Evolutionary conservation across 37 sponge, comb jelly and placozoan genomes (phyloP).

Genomic region (Geodia barretti): DNA sequence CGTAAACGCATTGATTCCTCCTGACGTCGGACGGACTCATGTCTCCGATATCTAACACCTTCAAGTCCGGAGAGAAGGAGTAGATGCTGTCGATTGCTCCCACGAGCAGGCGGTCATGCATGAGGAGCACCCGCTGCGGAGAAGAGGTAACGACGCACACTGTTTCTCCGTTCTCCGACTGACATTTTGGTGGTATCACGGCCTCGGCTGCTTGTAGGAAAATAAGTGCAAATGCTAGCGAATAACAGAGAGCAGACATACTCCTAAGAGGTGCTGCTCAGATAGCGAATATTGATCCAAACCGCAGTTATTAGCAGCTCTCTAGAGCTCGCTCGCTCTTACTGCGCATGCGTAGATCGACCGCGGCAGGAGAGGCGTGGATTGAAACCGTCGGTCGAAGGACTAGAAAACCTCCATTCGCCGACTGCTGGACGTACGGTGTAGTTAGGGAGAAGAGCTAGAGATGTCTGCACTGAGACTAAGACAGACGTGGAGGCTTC

Average conservation of each 20-base stretch:
- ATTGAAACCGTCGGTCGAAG: too few relatives aligned
- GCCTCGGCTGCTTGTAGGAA: too few relatives aligned
- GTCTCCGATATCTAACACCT: background rate
- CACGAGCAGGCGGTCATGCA: conserved; percentile 11
- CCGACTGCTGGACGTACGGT: too few relatives aligned
- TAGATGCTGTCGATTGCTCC: conserved; percentile 22
- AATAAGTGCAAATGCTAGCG: background rate
- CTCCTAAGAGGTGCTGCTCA: too few relatives aligned
- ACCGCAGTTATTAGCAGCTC: too few relatives aligned
- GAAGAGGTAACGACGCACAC: conserved; percentile 11
- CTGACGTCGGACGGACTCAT: background rate
- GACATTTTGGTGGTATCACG: background rate
- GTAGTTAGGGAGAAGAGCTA: too few relatives aligned
- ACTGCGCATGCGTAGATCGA: too few relatives aligned
- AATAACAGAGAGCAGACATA: background rate
- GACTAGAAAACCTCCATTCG: too few relatives aligned
- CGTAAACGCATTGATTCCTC: background rate
- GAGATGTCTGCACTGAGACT: background rate
- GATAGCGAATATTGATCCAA: too few relatives aligned
- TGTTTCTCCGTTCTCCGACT: background rate
- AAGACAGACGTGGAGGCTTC: background rate
- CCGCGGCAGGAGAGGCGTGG: too few relatives aligned
- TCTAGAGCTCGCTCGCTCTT: too few relatives aligned
- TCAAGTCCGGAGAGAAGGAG: background rate
- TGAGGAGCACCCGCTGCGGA: background rate